Evolutionary conservation across 2,113 vertebrate species (phyloP).

Genomic region (Charadrius vociferus): DNA sequence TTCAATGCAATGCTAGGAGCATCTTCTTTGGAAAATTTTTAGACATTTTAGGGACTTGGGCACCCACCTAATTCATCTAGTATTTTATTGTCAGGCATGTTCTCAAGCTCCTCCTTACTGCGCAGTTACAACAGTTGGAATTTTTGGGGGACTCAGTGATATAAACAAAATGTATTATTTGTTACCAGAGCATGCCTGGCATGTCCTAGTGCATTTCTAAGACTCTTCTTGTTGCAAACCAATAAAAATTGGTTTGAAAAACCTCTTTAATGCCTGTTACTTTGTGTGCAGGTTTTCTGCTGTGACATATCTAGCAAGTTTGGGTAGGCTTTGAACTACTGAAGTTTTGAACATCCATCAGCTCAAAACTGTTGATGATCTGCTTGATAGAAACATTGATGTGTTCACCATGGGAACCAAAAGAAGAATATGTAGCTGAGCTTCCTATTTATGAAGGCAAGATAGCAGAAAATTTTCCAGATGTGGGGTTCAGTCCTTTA

Average conservation of each 20-base stretch:
- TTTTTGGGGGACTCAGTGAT: background rate
- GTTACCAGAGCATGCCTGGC: background rate
- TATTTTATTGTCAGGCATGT: background rate
- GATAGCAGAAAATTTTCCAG: constrained; percentile 1
- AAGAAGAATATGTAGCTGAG: background rate
- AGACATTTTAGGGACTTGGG: background rate
- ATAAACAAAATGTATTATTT: background rate
- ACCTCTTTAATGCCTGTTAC: background rate
- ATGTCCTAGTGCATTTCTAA: background rate
- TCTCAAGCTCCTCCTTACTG: background rate
- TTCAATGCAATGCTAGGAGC: background rate
- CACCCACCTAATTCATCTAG: background rate
- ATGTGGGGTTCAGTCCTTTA: background rate
- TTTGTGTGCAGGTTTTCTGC: background rate
- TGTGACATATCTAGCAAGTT: background rate
- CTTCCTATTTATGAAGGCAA: background rate
- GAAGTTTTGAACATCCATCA: constrained; percentile 35
- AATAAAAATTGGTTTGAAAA: background rate
- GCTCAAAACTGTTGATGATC: constrained; percentile 5
- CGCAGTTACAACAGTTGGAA: background rate
- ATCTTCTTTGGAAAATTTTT: background rate
- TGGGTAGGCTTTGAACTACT: constrained; percentile 26
- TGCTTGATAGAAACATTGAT: constrained; percentile 23
- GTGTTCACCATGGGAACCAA: constrained; percentile 21
- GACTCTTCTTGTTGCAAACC: background rate